Base-by-base conservation (phyloP, 2,113 vertebrate genomes). In the Grammomys dolichurus region DNA sequence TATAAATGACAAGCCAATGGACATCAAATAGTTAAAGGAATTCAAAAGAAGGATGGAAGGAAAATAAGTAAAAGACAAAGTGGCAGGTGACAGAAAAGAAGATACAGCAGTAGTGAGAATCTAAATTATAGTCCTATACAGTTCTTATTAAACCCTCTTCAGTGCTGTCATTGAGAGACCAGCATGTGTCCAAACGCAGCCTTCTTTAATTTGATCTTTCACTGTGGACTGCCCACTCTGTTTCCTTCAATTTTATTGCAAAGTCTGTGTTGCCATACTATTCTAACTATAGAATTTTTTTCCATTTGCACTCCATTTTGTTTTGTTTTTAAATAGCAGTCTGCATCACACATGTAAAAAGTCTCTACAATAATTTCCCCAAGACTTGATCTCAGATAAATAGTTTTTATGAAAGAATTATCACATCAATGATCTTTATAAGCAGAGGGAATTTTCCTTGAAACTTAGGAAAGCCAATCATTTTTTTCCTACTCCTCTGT, bases 281-380 rank as follows among this genome's bases (percentile, higher is more conserved):
- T 87, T 54, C 93, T 91, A 86, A 96, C 65, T 67, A 65, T 70
- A 94, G 58, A 67, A 95, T 43, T 96, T 97, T 97, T 96, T 98
- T 97, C 96, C 89, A 89, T 95, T 96, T 97, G 75, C 75, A 86
- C 93, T 13, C 7, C 56, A 82, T 40, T 82, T 58, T 58, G 6
- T 40, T 72, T 69, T 69, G 90, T 93, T 72, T 95, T 93, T 91
- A 87, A 93, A 90, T 77, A 31, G 10, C 94, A 36, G 2, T 69
- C 85, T 95, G 95, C 43, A 92, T 17, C 91, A 82, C 90, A 31
- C 56, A 82, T 89, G 16, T 48, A 97, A 90, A 97, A 95, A 69
- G 3, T 24, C 5, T 73, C 22, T 17, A 26, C 16, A 58, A 72
- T 95, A 86, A 97, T 96, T 96, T 98, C 80, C 48, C 73, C 93